Base-by-base conservation (phyloP, 2,888 invertebrate species). In the Nasonovia ribisnigri region DNA sequence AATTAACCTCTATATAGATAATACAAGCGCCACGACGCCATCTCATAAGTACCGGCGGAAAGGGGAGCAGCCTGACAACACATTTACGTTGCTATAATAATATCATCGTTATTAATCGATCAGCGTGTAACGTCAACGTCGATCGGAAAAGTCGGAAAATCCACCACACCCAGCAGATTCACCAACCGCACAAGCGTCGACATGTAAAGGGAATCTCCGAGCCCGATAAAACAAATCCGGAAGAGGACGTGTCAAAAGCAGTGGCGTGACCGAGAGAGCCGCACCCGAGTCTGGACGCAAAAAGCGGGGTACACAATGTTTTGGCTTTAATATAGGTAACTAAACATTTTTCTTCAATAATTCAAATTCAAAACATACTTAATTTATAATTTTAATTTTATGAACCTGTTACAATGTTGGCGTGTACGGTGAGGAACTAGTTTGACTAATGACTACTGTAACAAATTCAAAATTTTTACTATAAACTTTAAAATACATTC, bases 1-100 rank as follows among this genome's bases (percentile, higher is more conserved):
- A 92, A 92, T 92, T 77, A 92, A n/a, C 42, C 29, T 77, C 77
- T 54, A 67, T 43, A 77, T 20, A 77, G 77, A 77, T 67, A n/a
- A 77, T 36, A 77, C 20, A 77, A 88, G 42, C 51, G 42, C 36
- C 51, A 42, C 67, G 26, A 5, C 46, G n/a, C 36, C n/a, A 10
- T 13, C 48, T 43, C 24, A 36, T 10, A 51, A 42, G 43, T 88
- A 43, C 13, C 54, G 13, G 51, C 16, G 1, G n/a, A 36, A 26
- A 77, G 77, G 20, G 42, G 4, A 89, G 29, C 20, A 13, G 29
- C 1, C 13, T 20, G 51, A 90, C 13, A 77, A 90, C 20, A 36
- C 8, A 77, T 36, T 77, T 77, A 77, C 8, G 8, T 77, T 16
- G 36, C 36, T 16, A 67, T 54, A 51, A 51, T n/a, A 36, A 20